A percentile compares a stretch with the other conserved stretches of the same genome.
phyloP scores from a whole-genome alignment of 2,888 invertebrate species.

The Phoenoteleia sp. region DNA sequence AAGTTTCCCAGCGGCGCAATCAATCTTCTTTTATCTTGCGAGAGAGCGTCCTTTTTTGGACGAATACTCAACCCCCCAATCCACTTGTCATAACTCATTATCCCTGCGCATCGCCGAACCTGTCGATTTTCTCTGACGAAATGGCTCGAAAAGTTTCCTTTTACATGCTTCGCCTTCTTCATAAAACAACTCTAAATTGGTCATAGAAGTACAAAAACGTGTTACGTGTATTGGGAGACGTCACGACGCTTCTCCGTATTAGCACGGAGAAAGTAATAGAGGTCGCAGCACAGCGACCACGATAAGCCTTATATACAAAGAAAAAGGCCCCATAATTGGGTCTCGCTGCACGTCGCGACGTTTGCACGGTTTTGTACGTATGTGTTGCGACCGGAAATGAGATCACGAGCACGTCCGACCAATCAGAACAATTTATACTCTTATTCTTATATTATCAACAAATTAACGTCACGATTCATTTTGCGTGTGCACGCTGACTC shows the following conservation, averaged over 20 bases:
- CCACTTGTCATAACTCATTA: slow-evolving; percentile 2
- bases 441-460: slow-evolving; percentile 50
- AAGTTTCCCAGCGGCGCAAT: no score
- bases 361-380: slow-evolving; percentile 54
- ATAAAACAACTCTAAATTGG: slow-evolving; percentile 41
- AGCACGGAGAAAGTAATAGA: slow-evolving; percentile 69
- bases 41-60: no score
- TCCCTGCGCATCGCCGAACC: neutral
- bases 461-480: slow-evolving; percentile 31
- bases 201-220: slow-evolving; percentile 64
- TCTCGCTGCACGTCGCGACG: slow-evolving; percentile 62
- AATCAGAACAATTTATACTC: slow-evolving; percentile 64
- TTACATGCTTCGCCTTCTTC: slow-evolving; percentile 16
- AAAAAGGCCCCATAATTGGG: slow-evolving; percentile 69
- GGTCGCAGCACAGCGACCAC: slow-evolving; percentile 48
- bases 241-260: slow-evolving; percentile 67
- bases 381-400: slow-evolving; percentile 66
- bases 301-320: slow-evolving; percentile 57
- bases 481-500: neutral
- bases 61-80: no score
- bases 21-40: no score
- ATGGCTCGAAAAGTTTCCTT: neutral
- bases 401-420: slow-evolving; percentile 64
- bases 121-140: slow-evolving; percentile 24
- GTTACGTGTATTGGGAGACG: slow-evolving; percentile 64